These are phyloP conservation scores for Agonopterix heracliana DNA, from an alignment of 2,888 invertebrate genomes.

Conservation along the genomic window DNA sequence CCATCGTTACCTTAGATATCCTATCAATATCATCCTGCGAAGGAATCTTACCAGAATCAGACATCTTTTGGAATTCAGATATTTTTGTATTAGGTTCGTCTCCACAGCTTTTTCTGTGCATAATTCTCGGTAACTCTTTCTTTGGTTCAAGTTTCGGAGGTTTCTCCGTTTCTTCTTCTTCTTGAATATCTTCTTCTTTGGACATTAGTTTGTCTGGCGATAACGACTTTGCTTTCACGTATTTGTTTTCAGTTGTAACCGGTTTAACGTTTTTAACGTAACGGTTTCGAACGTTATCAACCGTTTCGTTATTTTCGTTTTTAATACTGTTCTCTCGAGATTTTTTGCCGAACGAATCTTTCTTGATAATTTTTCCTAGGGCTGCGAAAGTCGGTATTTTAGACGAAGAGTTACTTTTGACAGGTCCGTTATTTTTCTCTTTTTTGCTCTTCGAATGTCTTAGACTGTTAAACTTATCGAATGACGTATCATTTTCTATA, in stretches of 20 bases:
- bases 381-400: conserved; percentile 71
- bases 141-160: conserved; percentile 10
- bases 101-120: conserved; percentile 67
- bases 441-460: conserved; percentile 58
- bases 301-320: conserved; percentile 19
- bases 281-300: conserved; percentile 36
- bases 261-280: conserved; percentile 63
- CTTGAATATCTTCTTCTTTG: conserved; percentile 41
- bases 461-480: conserved; percentile 67
- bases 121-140: conserved; percentile 23
- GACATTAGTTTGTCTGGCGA: conserved; percentile 48
- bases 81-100: conserved; percentile 54
- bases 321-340: conserved; percentile 41
- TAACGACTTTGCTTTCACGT: conserved; percentile 57
- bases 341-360: conserved; percentile 61
- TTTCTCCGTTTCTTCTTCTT: conserved; percentile 32
- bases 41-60: conserved; percentile 73
- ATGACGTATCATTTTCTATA: conserved; percentile 54
- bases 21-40: conserved; percentile 92
- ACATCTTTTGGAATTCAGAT: conserved; percentile 46
- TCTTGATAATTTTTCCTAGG: conserved; percentile 68
- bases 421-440: conserved; percentile 45
- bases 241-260: conserved; percentile 53
- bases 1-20: conserved; percentile 91
- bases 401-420: conserved; percentile 63